These are phyloP conservation scores for Python bivittatus DNA, from an alignment of 2,113 vertebrate species.

Conservation along the genomic window DNA sequence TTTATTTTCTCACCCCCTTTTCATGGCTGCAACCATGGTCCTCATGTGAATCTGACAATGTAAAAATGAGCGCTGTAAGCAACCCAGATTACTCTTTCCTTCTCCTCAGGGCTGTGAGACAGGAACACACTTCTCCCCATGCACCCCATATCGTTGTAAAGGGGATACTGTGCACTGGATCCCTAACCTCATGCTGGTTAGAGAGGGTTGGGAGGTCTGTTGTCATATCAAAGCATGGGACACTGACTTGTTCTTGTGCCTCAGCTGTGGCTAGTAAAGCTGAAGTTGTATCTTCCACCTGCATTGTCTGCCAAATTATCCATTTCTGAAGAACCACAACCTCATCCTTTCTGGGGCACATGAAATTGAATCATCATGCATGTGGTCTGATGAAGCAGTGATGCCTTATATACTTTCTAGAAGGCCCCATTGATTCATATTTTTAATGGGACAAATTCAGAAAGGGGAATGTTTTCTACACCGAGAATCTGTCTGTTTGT, in stretches of 20 bases:
- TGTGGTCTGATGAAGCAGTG: not conserved
- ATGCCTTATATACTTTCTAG: not conserved
- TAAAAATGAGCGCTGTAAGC: slow-evolving; percentile 59
- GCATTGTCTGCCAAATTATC: slow-evolving; percentile 68
- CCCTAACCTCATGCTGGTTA: slow-evolving; percentile 50
- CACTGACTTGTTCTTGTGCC: slow-evolving; percentile 77
- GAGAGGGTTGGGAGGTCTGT: slow-evolving; percentile 63
- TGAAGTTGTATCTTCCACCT: slow-evolving; percentile 71
- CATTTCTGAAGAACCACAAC: slow-evolving; percentile 53
- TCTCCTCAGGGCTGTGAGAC: slow-evolving; percentile 58
- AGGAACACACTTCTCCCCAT: slow-evolving; percentile 51
- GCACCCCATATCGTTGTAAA: slow-evolving; percentile 72
- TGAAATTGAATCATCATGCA: slow-evolving; percentile 30
- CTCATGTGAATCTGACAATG: slow-evolving; percentile 70
- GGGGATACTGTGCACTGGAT: slow-evolving; percentile 72
- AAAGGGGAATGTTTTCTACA: slow-evolving; percentile 11
- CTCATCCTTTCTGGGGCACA: slow-evolving; percentile 26
- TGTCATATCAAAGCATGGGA: slow-evolving; percentile 69
- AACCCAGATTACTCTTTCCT: not conserved
- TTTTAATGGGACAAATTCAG: slow-evolving; percentile 23
- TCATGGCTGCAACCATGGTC: slow-evolving; percentile 58
- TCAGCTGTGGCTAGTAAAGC: slow-evolving; percentile 80
- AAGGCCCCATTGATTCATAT: not conserved
- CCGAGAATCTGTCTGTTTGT: slow-evolving; percentile 3
- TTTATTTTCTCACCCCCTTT: not conserved